Conservation (phyloP, 64 coral and sea anemone genomes). For the Hydrozoanthus tunicans region DNA sequence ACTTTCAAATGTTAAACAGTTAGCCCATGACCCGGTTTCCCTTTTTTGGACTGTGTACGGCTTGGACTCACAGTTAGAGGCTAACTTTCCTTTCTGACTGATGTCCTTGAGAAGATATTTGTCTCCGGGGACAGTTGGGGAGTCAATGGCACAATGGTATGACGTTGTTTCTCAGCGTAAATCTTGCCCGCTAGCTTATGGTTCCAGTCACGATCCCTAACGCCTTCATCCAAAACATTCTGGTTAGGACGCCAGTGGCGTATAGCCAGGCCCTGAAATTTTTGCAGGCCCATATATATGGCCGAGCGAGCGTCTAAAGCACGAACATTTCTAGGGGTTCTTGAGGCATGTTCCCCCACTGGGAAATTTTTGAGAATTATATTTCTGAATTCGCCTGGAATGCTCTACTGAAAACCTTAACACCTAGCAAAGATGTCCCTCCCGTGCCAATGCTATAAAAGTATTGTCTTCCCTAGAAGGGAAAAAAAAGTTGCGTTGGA, state of each 20-base stretch:
- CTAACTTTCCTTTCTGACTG: constrained; percentile 27
- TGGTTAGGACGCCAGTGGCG: neutral
- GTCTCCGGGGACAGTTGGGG: constrained; percentile 23
- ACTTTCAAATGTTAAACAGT: constrained; percentile 28
- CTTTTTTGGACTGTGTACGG: constrained; percentile 58
- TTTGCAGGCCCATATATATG: no score
- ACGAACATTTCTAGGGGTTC: no score
- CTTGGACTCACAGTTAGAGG: constrained; percentile 21
- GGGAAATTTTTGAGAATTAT: no score
- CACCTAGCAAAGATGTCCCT: no score
- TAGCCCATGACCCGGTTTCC: constrained; percentile 25
- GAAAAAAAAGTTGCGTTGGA: no score
- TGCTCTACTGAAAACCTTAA: no score
- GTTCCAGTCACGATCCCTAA: neutral
- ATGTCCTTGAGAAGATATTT: constrained; percentile 52
- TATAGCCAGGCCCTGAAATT: no score
- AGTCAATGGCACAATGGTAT: neutral
- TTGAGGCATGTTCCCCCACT: no score
- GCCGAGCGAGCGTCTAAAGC: no score
- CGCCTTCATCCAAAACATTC: constrained; percentile 3
- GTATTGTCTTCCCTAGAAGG: no score
- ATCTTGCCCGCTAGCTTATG: neutral
- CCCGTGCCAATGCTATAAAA: no score
- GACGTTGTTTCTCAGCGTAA: neutral
- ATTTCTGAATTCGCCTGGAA: no score